These are phyloP conservation scores for Aphaenogaster floridana DNA, from an alignment of 1,140 invertebrate genomes.

Conservation along the genomic window DNA sequence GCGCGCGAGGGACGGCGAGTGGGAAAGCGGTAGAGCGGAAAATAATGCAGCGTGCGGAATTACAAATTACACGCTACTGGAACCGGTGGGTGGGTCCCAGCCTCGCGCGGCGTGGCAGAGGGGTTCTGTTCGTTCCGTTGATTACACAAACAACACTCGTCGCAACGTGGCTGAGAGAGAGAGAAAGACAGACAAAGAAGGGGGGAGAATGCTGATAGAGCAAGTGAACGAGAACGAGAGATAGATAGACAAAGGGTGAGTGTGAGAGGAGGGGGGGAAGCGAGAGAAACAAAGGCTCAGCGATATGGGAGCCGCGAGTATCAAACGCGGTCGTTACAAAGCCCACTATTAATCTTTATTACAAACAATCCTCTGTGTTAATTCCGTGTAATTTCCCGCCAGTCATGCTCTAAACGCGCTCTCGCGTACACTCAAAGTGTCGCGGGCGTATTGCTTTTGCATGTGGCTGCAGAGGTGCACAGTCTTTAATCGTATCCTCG, in stretches of 20 bases:
- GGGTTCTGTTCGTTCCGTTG: slow-evolving; percentile 77
- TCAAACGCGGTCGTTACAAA: slow-evolving; percentile 77
- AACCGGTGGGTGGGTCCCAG: slow-evolving; percentile 64
- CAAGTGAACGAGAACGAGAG: not conserved
- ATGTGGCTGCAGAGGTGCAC: not conserved
- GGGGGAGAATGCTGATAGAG: not conserved
- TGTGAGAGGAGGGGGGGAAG: not conserved
- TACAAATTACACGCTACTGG: slow-evolving; percentile 80
- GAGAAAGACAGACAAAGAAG: not conserved
- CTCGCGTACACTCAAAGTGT: slow-evolving; percentile 46
- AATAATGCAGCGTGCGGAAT: slow-evolving; percentile 79
- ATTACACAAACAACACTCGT: slow-evolving; percentile 80
- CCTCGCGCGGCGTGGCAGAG: slow-evolving; percentile 52
- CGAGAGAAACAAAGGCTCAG: slow-evolving; percentile 28
- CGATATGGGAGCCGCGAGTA: slow-evolving; percentile 61
- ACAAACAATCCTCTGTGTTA: slow-evolving; percentile 79
- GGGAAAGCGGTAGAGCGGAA: slow-evolving; percentile 78
- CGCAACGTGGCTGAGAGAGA: slow-evolving; percentile 26
- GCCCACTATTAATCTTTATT: slow-evolving; percentile 80
- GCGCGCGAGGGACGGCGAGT: slow-evolving; percentile 59
- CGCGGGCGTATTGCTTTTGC: slow-evolving; percentile 47
- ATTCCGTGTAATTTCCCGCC: slow-evolving; percentile 79
- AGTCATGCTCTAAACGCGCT: slow-evolving; percentile 66
- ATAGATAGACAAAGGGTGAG: not conserved
- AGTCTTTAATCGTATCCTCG: slow-evolving; percentile 59